Evolutionary conservation across 1,140 invertebrate genomes (phyloP), one percentile per base, ranked within the genome.

Genomic region (Cepaea nemoralis): DNA sequence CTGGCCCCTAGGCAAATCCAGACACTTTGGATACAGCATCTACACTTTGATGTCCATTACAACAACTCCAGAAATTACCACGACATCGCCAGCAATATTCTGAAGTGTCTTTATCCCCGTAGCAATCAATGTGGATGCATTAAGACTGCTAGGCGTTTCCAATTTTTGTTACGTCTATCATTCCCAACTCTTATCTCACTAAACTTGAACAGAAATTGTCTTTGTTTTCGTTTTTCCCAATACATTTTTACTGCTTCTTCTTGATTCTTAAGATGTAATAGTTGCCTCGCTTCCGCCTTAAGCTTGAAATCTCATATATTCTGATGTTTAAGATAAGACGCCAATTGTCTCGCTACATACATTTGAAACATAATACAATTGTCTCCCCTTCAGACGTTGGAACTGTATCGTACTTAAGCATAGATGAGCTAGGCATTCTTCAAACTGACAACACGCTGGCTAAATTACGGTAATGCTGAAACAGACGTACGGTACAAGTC

Each of bases 31-130:
- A 63, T 31, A 63, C 59, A 6, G 16, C 59, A 63, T 63, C 59
- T 63, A 63, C n/a, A 31, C 59, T 63, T 63, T 63, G 59, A 63
- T 63, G 59, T 63, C 59, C 59, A 63, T 63, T 31, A 63, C 59
- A 31, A n/a, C 59, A 63, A 27, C 59, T 27, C 59, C 27, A 31
- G 16, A 27, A 63, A 31, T 63, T 63, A 63, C n/a, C 59, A 2
- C 27, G 27, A 31, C 59, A 63, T 63, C 27, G 8, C 59, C 5
- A 6, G n/a, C 59, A 31, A 31, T 63, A 63, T 31, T 63, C 1
- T 63, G 59, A 63, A 63, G 59, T 63, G 59, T 63, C 27, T 27
- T 63, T 63, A 63, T 63, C n/a, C 59, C 33, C n/a, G 59, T 31
- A 63, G 2, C 59, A 63, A 63, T 63, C 59, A 31, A 63, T 63